Evolutionary conservation across 2,113 vertebrate genomes (phyloP).

Genomic region (Cinclus cinclus): DNA sequence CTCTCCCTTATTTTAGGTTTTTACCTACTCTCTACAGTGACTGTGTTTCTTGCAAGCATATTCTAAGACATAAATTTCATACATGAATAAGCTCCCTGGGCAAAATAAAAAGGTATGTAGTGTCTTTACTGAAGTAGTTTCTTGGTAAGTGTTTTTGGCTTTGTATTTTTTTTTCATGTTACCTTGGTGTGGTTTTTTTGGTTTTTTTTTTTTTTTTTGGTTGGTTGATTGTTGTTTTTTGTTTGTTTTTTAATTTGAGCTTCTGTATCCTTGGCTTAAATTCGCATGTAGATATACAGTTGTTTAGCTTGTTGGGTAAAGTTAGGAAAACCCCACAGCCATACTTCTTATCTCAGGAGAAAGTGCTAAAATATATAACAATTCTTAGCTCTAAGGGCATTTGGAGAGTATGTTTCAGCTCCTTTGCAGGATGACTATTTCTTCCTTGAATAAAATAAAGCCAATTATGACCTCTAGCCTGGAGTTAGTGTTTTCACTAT

Average conservation of each 20-base stretch:
- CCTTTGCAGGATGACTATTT: background rate
- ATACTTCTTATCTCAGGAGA: background rate
- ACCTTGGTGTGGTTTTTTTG: background rate
- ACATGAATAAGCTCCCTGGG: background rate
- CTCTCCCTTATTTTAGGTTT: background rate
- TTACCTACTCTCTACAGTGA: background rate
- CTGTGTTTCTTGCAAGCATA: background rate
- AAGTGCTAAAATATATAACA: background rate
- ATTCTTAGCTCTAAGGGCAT: background rate
- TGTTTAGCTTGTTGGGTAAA: background rate
- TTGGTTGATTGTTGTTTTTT: fast-evolving
- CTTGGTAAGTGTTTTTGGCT: background rate
- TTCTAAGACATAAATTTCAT: background rate
- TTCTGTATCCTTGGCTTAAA: background rate
- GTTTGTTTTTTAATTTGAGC: background rate
- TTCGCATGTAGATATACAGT: background rate
- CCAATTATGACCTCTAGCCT: fast-evolving
- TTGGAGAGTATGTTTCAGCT: background rate
- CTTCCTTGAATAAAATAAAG: background rate
- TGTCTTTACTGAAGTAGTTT: background rate
- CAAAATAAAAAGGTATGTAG: background rate
- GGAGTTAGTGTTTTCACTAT: background rate
- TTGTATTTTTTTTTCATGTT: background rate
- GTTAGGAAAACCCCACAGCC: background rate
- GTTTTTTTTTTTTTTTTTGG: background rate